Base-by-base conservation (phyloP, 2,888 invertebrate genomes). In the Thera obeliscata region DNA sequence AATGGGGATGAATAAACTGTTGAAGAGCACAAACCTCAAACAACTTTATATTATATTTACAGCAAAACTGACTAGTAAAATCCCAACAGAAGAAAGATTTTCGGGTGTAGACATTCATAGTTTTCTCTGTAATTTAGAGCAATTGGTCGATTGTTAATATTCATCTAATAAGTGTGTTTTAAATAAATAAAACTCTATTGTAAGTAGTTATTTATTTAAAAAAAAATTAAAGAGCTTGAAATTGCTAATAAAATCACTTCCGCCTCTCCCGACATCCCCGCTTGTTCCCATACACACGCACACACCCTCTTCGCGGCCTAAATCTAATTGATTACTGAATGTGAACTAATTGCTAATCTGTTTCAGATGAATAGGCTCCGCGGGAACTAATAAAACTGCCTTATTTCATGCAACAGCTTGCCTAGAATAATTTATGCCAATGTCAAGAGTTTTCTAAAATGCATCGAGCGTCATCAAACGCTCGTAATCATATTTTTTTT, bases 341-440 rank as follows among this genome's bases (percentile, higher is more conserved):
- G 60, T 55, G 59, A 67, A 70, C 64, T 74, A 74, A 74, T 74
- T 69, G 69, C 65, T 74, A 74, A 74, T 74, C 66, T 46, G 61
- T 67, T 61, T 61, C 60, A 64, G 64, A 74, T 68, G 50, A 71
- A 71, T 69, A 69, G 67, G 65, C 56, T n/a, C 56, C 49, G 54
- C 9, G 61, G 12, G 43, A 62, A 70, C 35, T 66, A 63, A 66
- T 70, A 68, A 71, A 74, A 72, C 70, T 64, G 61, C 64, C 56
- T 70, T 72, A 72, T 71, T 68, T 70, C 65, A 70, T 59, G 62
- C 70, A 66, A 56, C 69, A 69, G 66, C 67, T 65, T 65, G 68
- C 35, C 38, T 56, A 22, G 3, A 38, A 70, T 59, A 43, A 61
- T 64, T 64, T 52, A 52, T 60, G 3, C 56, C 9, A 33, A 11